Conservation (phyloP, 2,888 invertebrate genomes). For the Melinopterus prodromus region DNA sequence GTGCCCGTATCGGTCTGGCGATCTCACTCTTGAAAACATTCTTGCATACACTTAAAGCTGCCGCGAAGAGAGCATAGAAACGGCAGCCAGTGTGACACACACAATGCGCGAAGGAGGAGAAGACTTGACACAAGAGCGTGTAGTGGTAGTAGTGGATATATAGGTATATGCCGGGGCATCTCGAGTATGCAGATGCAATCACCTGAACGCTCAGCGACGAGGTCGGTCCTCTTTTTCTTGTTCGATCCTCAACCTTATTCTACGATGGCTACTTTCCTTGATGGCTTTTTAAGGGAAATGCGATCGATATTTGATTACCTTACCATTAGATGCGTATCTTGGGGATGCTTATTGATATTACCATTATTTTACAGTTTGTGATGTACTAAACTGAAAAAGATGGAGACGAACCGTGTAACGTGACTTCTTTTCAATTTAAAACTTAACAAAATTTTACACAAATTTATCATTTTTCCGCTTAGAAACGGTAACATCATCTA, state of each 20-base stretch:
- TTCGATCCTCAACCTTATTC: slow-evolving; percentile 8
- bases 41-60: slow-evolving; percentile 20
- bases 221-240: background rate
- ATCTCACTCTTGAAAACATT: slow-evolving; percentile 20
- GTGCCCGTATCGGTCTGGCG: background rate
- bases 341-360: too few species aligned
- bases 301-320: slow-evolving; percentile 8
- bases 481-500: too few species aligned
- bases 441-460: too few species aligned
- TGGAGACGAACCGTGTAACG: too few species aligned
- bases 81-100: background rate
- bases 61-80: background rate
- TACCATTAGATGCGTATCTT: background rate
- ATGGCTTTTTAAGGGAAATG: slow-evolving; percentile 12
- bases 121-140: slow-evolving; percentile 14
- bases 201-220: background rate
- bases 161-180: background rate
- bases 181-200: slow-evolving; percentile 25
- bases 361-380: too few species aligned
- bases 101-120: background rate
- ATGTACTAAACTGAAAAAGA: too few species aligned
- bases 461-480: too few species aligned
- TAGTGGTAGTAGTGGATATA: background rate
- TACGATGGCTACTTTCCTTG: slow-evolving; percentile 12
- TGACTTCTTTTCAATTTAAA: too few species aligned